Base-by-base conservation (phyloP, 2,113 vertebrate species). In the Myanophis thanlyinensis region DNA sequence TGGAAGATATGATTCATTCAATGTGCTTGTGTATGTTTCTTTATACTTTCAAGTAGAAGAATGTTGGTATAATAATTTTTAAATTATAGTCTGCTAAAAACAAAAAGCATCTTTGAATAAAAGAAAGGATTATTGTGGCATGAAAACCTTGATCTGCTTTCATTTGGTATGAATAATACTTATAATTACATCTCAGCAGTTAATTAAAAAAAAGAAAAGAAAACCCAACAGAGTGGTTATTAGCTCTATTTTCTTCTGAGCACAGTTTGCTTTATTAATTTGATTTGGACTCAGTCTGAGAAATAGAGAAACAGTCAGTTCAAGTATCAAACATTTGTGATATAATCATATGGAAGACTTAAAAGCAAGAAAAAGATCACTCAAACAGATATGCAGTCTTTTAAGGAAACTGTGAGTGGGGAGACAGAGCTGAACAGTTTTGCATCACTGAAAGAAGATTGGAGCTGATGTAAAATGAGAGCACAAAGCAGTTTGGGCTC, bases 61-160 rank as follows among this genome's bases (percentile, higher is more conserved):
- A 48, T 59, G 47, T 89, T 93, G 59, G 23, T 89, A 93, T 40
- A 49, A 94, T 92, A 87, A 48, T 59, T 86, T 95, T 92, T 87
- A 92, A 92, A 95, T 18, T 88, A 25, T 89, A 88, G 25, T 85
- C 22, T 54, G 27, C 62, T 90, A 62, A 93, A 22, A 51, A 51
- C 20, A 90, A 84, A 91, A 62, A 30, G 15, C 40, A 85, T 86
- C 20, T 30, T 47, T 91, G 73, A 87, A 89, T 89, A 93, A 85
- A 62, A 67, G 27, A 44, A 92, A 48, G 73, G 90, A 93, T 73
- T 67, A 49, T 52, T 89, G 47, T 8, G 80, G 87, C 62, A 91
- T 88, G 93, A 93, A 40, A 93, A 51, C 80, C 0, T 27, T 51
- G 93, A 80, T 95, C 88, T 54, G 6, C 94, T 94, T 87, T 94